Evolutionary conservation across 2,888 invertebrate genomes (phyloP).

Genomic region (Germaria angustata): DNA sequence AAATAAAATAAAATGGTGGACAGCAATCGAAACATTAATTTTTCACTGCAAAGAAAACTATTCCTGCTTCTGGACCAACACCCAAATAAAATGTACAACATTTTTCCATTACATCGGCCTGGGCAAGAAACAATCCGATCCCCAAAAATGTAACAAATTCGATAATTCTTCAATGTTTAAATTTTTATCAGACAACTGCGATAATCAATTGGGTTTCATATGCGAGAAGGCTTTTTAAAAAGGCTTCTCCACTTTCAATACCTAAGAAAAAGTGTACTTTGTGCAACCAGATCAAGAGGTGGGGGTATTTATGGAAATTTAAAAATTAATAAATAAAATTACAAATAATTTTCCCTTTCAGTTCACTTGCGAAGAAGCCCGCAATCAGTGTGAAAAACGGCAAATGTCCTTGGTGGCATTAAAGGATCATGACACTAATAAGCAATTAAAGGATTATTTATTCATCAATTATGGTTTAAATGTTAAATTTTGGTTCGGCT

Average conservation of each 20-base stretch:
- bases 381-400: constrained; percentile 14
- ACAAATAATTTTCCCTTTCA: background rate
- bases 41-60: constrained; percentile 18
- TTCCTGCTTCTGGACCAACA: constrained; percentile 47
- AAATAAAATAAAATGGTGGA: background rate
- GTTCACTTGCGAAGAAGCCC: constrained; percentile 34
- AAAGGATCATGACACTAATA: background rate
- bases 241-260: background rate
- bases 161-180: constrained; percentile 35
- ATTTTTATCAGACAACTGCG: constrained; percentile 23
- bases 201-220: constrained; percentile 31
- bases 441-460: constrained; percentile 7
- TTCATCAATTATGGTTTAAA: constrained; percentile 24
- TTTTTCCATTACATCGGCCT: constrained; percentile 41
- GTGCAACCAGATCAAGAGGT: constrained; percentile 28
- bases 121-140: background rate
- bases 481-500: constrained; percentile 30
- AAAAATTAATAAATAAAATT: background rate
- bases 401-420: constrained; percentile 11
- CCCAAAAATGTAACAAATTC: constrained; percentile 43
- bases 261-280: background rate
- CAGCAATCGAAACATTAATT: background rate
- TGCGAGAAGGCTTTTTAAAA: constrained; percentile 31
- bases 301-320: too few species aligned
- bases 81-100: background rate